phyloP scores from a whole-genome alignment of 2,113 vertebrate species.

The Girardinichthys multiradiatus region DNA sequence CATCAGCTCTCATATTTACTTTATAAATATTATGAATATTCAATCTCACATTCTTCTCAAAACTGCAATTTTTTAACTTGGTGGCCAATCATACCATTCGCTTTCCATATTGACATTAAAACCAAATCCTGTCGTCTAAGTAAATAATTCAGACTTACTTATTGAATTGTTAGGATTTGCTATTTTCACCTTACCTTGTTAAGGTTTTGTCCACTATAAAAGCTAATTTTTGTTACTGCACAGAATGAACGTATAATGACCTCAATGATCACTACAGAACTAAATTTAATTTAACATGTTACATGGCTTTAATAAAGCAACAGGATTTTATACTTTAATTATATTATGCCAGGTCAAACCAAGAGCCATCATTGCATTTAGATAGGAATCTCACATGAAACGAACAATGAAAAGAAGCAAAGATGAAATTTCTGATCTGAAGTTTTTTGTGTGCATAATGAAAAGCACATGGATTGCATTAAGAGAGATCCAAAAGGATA shows the following conservation, averaged over 20 bases:
- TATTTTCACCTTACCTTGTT: not conserved
- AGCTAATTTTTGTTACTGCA: not conserved
- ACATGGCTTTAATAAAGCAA: not conserved
- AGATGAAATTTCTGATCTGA: slow-evolving; percentile 1
- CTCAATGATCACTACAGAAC: not conserved
- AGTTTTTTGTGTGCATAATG: slow-evolving; percentile 3
- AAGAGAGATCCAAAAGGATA: not conserved
- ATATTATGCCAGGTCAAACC: not conserved
- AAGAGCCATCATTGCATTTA: slow-evolving; percentile 28
- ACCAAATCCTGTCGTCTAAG: not conserved
- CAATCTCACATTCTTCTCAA: no score
- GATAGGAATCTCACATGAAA: slow-evolving; percentile 27
- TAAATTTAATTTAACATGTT: slow-evolving; percentile 5
- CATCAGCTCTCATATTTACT: slow-evolving; percentile 8
- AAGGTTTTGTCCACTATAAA: not conserved
- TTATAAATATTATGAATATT: not conserved
- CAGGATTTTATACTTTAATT: slow-evolving; percentile 18
- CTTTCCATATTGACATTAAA: not conserved
- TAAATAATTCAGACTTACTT: not conserved
- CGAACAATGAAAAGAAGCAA: slow-evolving; percentile 5
- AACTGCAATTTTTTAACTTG: no score
- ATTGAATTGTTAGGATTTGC: not conserved
- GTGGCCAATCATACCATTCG: not conserved
- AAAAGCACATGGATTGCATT: not conserved
- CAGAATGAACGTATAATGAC: not conserved